These are phyloP conservation scores for Phengaris alcon DNA, from an alignment of 2,888 invertebrate species.

Conservation along the genomic window DNA sequence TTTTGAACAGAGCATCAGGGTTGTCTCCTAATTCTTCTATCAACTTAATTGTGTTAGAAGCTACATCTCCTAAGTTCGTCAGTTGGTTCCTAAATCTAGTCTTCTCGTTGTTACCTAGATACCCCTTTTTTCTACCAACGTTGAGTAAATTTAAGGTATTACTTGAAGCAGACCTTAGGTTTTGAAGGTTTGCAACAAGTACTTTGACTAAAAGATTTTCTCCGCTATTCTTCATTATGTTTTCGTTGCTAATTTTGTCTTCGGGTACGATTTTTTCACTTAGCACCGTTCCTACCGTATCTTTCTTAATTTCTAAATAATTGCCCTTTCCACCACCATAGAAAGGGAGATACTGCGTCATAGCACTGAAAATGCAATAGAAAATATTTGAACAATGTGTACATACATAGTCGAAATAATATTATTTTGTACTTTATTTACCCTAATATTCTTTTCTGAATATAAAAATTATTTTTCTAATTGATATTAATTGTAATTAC, in stretches of 20 bases:
- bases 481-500: too few relatives aligned
- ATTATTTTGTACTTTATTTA: too few relatives aligned
- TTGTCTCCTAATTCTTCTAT: slow-evolving; percentile 77
- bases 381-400: background rate
- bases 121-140: slow-evolving; percentile 79
- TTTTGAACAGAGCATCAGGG: slow-evolving; percentile 64
- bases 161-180: slow-evolving; percentile 78
- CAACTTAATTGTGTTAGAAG: slow-evolving; percentile 77
- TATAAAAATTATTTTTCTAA: too few relatives aligned
- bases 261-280: slow-evolving; percentile 73
- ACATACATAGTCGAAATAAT: too few relatives aligned
- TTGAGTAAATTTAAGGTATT: slow-evolving; percentile 81
- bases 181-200: slow-evolving; percentile 77
- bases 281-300: slow-evolving; percentile 69
- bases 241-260: slow-evolving; percentile 66
- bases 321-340: slow-evolving; percentile 87
- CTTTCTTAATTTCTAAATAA: slow-evolving; percentile 80
- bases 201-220: slow-evolving; percentile 67
- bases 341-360: slow-evolving; percentile 78
- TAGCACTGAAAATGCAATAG: slow-evolving; percentile 46
- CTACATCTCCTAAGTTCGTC: slow-evolving; percentile 76
- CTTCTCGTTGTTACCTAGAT: slow-evolving; percentile 76
- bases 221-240: slow-evolving; percentile 58
- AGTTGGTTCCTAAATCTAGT: slow-evolving; percentile 78
- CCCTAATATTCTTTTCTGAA: too few relatives aligned